Percentiles rank a stretch among this genome's conserved stretches.
phyloP scores from a whole-genome alignment of 2,797 vertebrate species.

The Darevskia mixta region DNA sequence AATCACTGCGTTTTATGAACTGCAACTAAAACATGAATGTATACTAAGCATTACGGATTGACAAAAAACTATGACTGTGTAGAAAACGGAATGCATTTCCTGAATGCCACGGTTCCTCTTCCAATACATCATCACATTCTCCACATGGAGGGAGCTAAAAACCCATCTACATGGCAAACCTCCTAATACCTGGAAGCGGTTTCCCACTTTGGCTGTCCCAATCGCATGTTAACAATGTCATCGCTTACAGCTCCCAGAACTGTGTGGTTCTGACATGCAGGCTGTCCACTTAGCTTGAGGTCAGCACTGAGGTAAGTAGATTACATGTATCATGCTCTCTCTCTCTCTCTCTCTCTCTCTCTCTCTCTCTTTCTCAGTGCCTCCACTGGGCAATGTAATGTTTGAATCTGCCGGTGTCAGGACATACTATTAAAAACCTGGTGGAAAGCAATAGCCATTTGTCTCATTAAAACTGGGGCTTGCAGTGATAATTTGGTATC shows the following conservation, averaged over 20 bases:
- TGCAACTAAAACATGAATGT: too few species aligned
- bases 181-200: not conserved
- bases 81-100: not conserved
- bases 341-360: too few species aligned
- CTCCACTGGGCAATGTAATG: not conserved
- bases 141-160: not conserved
- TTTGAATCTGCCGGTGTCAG: not conserved
- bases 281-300: not conserved
- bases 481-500: not conserved
- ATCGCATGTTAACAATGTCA: not conserved
- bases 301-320: not conserved
- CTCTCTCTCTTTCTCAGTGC: too few species aligned
- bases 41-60: too few species aligned
- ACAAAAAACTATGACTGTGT: too few species aligned
- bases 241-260: not conserved
- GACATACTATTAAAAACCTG: not conserved
- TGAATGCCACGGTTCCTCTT: not conserved
- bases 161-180: not conserved
- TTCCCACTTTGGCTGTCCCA: too few species aligned
- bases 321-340: not conserved
- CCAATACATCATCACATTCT: not conserved
- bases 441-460: not conserved
- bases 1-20: too few species aligned
- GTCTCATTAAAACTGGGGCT: not conserved
- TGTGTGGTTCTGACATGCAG: not conserved